Percentiles rank a stretch among this genome's conserved stretches.
Conservation (phyloP, 2,888 invertebrate species). For the Emmelina monodactyla region DNA sequence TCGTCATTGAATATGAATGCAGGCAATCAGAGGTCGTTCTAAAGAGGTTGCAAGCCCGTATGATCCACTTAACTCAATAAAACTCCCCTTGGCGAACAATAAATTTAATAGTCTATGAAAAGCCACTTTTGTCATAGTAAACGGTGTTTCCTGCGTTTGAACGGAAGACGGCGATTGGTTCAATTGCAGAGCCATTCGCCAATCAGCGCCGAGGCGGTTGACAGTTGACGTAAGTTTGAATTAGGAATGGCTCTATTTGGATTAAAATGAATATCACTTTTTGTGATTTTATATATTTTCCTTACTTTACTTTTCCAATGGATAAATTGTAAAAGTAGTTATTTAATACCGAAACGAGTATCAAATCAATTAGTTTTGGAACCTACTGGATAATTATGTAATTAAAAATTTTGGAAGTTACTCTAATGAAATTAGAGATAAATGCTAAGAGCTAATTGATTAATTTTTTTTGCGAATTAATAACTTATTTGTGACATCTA, state of each 20-base stretch:
- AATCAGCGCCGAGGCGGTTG: constrained; percentile 54
- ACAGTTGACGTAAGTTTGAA: no score
- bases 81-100: constrained; percentile 54
- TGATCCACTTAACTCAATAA: constrained; percentile 60
- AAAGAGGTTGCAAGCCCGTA: constrained; percentile 38
- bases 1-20: neutral
- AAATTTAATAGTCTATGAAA: constrained; percentile 63
- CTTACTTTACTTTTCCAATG: no score
- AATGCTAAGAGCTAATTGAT: no score
- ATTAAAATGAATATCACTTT: constrained; percentile 11
- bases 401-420: no score
- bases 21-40: constrained; percentile 24
- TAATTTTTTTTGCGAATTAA: no score
- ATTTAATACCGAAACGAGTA: no score
- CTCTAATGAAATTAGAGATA: no score
- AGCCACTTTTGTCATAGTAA: constrained; percentile 37
- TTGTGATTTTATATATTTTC: no score
- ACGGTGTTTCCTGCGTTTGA: constrained; percentile 50
- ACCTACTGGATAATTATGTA: no score
- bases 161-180: constrained; percentile 62
- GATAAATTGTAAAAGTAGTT: no score
- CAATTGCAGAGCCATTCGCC: constrained; percentile 58
- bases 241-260: constrained; percentile 22
- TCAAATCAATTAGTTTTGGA: no score
- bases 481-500: no score